phyloP scores from a whole-genome alignment of 2,113 vertebrate genomes.

The Cyanistes caeruleus region DNA sequence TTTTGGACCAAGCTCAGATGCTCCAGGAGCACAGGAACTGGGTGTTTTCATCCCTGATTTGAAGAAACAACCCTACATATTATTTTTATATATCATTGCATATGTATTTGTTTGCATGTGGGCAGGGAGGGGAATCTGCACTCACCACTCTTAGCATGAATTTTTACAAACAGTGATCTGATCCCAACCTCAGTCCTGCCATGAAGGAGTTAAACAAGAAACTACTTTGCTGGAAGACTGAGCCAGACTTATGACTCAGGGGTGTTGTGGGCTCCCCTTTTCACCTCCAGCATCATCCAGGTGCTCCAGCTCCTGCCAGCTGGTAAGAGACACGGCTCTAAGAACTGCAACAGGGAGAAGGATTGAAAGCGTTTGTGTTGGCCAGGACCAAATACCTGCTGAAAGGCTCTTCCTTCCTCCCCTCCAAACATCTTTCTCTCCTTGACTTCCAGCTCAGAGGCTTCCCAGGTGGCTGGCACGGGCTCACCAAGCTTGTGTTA shows the following conservation, averaged over 20 bases:
- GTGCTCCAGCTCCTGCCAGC: neutral
- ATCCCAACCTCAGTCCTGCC: neutral
- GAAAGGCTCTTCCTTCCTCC: neutral
- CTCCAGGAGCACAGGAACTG: neutral
- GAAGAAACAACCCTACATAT: neutral
- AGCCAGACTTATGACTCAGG: neutral
- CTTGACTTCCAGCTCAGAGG: neutral
- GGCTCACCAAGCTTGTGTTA: neutral
- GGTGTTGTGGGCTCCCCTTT: neutral
- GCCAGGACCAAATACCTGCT: neutral
- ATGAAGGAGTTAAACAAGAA: neutral
- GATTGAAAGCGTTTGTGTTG: neutral
- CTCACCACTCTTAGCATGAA: neutral
- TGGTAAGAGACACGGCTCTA: neutral
- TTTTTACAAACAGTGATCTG: neutral
- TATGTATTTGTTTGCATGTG: too few species aligned
- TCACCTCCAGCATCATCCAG: neutral
- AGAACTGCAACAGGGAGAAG: neutral
- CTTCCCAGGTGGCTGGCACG: accelerated
- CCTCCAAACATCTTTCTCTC: neutral
- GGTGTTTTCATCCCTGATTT: neutral
- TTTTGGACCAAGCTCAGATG: neutral
- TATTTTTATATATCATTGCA: neutral
- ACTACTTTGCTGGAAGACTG: neutral
- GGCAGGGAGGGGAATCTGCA: neutral